Base-by-base conservation (phyloP, 2,888 invertebrate genomes). In the Lamproptera curius region DNA sequence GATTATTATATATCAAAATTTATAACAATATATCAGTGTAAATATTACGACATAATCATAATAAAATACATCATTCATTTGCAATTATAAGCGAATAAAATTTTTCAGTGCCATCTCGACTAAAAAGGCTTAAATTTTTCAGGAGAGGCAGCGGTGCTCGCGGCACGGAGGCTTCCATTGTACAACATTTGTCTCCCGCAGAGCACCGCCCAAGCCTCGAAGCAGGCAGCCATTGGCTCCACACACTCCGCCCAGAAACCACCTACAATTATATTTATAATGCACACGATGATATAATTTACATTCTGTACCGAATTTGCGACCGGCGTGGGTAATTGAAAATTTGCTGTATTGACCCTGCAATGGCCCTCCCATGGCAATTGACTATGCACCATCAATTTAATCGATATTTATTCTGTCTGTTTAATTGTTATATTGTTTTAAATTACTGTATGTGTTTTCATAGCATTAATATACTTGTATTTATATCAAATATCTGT, bases 191-290 rank as follows among this genome's bases (percentile, higher is more conserved):
- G 67, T 87, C 86, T 86, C 76, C 51, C 57, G 43, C 42, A 52
- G 57, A 64, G 85, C 77, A 70, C 81, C 87, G 86, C 87, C 87
- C 82, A 73, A 68, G 64, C 59, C 54, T 59, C 66, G 50, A 53
- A 50, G 63, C 54, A 55, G 58, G 53, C 73, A 67, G 66, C 76
- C 56, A 86, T 86, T 86, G 86, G 86, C 66, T 65, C 62, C 50
- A 46, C 57, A 52, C 55, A 61, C 61, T 59, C 81, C 84, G 83
- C 86, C 86, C 79, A 73, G 69, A 57, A n/a, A 70, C 77, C 76
- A 80, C 82, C 84, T 85, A 82, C 84, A 85, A 81, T 82, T 81
- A 85, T 86, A 85, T 86, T 87, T 86, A 87, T 86, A 85, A 85
- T 85, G 83, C 81, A 80, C 77, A 77, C 76, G 76, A 70, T 78